phyloP scores from a whole-genome alignment of 2,797 vertebrate species.

The Mus minutoides region DNA sequence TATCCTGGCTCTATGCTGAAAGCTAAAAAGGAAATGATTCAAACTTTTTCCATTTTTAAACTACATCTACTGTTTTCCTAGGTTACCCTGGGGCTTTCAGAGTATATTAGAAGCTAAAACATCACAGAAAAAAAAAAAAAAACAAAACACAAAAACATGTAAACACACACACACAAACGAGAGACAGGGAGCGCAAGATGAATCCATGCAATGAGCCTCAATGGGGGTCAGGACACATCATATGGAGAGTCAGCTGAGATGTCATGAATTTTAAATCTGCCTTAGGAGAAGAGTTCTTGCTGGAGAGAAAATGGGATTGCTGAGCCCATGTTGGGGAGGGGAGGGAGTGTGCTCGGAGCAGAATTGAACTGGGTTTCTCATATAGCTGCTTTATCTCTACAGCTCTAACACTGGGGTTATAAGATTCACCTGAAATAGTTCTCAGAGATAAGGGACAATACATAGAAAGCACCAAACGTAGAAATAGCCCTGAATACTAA shows the following conservation, averaged over 20 bases:
- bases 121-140: slow-evolving; percentile 2
- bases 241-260: background rate
- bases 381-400: background rate
- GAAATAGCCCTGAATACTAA: background rate
- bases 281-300: background rate
- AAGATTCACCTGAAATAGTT: background rate
- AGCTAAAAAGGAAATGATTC: slow-evolving; percentile 12
- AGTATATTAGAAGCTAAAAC: background rate
- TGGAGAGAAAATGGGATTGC: background rate
- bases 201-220: background rate
- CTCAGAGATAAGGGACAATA: background rate
- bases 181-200: background rate
- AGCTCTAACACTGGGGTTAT: background rate
- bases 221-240: background rate
- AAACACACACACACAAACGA: background rate
- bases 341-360: background rate
- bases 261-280: slow-evolving; percentile 7
- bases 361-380: background rate
- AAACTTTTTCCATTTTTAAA: background rate
- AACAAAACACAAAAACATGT: no score
- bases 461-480: background rate
- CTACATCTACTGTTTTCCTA: background rate
- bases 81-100: slow-evolving; percentile 20
- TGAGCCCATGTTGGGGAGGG: background rate
- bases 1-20: background rate